These are phyloP conservation scores for honey bee (Apis mellifera) DNA, from an alignment of 1,140 invertebrate species.

Conservation along the genomic window Amel_HAv3.1 CM009938.2:11952001-11952500, in stretches of 20 bases:
- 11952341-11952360: conserved; percentile 79
- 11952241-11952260: conserved; percentile 75
- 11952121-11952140: conserved; percentile 75
- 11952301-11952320: conserved; percentile 75
- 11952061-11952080: conserved; percentile 70
- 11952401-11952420: neutral
- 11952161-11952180: conserved; percentile 43
- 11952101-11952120: conserved; percentile 74
- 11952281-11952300: conserved; percentile 75
- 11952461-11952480: too few relatives aligned
- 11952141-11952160: conserved; percentile 67
- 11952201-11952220: conserved; percentile 71
- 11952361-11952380: conserved; percentile 81
- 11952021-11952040: conserved; percentile 66
- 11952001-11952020: conserved; percentile 72
- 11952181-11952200: conserved; percentile 52
- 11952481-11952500: too few relatives aligned
- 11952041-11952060: conserved; percentile 69
- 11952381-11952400: conserved; percentile 24
- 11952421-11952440: neutral
- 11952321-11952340: conserved; percentile 80
- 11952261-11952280: conserved; percentile 72
- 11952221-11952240: conserved; percentile 71
- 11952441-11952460: neutral
- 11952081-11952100: conserved; percentile 73